Evolutionary conservation across 2,888 invertebrate genomes (phyloP), one percentile per base, ranked within the genome.

Genomic region (Lasioglossum zephyrum): DNA sequence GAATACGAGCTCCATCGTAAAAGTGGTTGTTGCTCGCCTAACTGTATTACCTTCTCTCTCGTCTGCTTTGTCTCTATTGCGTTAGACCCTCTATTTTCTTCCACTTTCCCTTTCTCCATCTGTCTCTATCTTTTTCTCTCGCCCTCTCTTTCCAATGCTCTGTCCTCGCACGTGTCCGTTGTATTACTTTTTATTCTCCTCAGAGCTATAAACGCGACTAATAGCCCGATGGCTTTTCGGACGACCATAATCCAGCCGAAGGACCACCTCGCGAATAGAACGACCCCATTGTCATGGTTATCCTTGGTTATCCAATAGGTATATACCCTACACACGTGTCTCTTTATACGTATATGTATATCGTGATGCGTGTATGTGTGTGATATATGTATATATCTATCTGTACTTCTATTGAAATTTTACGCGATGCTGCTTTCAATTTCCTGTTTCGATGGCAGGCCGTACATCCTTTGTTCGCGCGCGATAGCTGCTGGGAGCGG

Each of bases 11-110:
- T 57, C 70, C 77, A 22, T 90, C 90, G 89, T 91, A 91, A 91
- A 91, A 89, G 87, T 79, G 84, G 86, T 83, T 86, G 89, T 90
- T 88, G 88, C 81, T 87, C 85, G 80, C 77, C 83, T 82, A 90
- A 82, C 83, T 77, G 74, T 88, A 81, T 72, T 88, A 88, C 87
- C 83, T 81, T 73, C 82, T 73, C 73, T 57, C 47, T 66, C 74
- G 44, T 60, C 76, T 57, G 57, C 44, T 63, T 47, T 75, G 66
- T 57, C 63, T 77, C 73, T 79, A n/a, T 18, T 39, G 31, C 31
- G 36, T 26, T 49, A 22, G 39, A 47, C 13, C 60, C 73, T 39
- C 44, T n/a, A 18, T 39, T 63, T 72, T 75, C 76, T 53, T 41
- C 76, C 39, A 69, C 69, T 18, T 39, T 69, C 69, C 39, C 69